Conservation (phyloP, 2,797 vertebrate species). For the Enteromius unitaeniatus region DNA sequence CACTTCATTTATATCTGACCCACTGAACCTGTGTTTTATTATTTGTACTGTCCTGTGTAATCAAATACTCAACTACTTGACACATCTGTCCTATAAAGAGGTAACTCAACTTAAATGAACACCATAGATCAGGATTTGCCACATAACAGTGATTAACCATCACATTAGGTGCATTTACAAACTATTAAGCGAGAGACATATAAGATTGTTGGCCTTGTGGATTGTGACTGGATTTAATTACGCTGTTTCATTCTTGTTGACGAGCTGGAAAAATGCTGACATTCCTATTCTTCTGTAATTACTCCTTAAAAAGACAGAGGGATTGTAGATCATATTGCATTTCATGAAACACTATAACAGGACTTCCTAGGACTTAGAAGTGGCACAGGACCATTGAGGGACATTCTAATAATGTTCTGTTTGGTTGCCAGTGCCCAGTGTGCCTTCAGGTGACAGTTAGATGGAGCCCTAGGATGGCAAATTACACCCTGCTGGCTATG, state of each 20-base stretch:
- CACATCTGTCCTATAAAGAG: constrained; percentile 17
- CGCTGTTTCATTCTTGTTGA: constrained; percentile 23
- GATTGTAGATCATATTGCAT: constrained; percentile 41
- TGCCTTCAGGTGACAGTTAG: constrained; percentile 20
- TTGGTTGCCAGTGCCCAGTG: constrained; percentile 18
- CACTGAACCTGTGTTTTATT: background rate
- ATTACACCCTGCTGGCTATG: constrained; percentile 34
- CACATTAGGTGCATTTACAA: background rate
- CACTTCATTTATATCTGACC: background rate
- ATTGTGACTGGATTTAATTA: constrained; percentile 42
- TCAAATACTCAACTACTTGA: constrained; percentile 26
- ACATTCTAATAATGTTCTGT: constrained; percentile 36
- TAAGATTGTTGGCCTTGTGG: background rate
- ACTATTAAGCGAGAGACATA: constrained; percentile 6
- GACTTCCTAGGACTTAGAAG: constrained; percentile 35
- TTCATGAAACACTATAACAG: constrained; percentile 53
- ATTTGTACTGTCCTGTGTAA: constrained; percentile 5
- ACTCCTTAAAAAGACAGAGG: constrained; percentile 27
- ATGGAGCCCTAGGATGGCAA: constrained; percentile 10
- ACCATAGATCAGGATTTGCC: constrained; percentile 36
- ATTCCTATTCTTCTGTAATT: constrained; percentile 22
- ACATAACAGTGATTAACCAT: constrained; percentile 31
- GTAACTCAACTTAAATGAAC: constrained; percentile 49
- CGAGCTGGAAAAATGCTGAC: constrained; percentile 49
- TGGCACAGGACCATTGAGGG: constrained; percentile 37